A percentile compares a stretch with the other conserved stretches of the same genome.
These are phyloP conservation scores for Trichoplusia ni DNA, from an alignment of 1,140 invertebrate genomes.

Conservation along the genomic window DNA sequence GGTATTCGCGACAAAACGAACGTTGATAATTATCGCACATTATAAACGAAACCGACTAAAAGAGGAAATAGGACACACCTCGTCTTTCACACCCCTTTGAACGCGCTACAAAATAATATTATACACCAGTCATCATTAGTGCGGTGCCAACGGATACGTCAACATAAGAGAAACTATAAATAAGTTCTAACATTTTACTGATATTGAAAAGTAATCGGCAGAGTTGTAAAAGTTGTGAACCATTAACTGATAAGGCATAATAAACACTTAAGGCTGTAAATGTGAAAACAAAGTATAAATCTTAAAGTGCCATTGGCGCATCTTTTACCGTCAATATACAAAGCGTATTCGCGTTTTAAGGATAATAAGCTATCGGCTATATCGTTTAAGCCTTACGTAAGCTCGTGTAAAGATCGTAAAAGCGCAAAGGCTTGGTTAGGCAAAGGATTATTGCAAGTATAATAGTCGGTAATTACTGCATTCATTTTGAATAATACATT, in stretches of 20 bases:
- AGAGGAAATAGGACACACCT: not conserved
- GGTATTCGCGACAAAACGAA: not conserved
- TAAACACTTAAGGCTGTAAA: slow-evolving; percentile 22
- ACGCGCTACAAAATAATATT: not conserved
- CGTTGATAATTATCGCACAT: not conserved
- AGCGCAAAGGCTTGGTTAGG: not conserved
- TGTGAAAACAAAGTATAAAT: slow-evolving; percentile 23
- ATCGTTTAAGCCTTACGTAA: slow-evolving; percentile 40
- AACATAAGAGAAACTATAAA: slow-evolving; percentile 2
- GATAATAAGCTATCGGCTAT: slow-evolving; percentile 22
- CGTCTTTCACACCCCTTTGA: slow-evolving; percentile 4
- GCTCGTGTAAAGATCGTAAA: slow-evolving; percentile 40
- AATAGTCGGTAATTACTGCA: not conserved
- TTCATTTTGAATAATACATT: not conserved
- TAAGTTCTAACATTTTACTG: not conserved
- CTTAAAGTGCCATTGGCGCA: slow-evolving; percentile 21
- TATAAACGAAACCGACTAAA: not conserved
- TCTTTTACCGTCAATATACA: slow-evolving; percentile 26
- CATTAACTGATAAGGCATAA: slow-evolving; percentile 28
- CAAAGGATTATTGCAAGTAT: not conserved
- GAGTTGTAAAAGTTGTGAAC: slow-evolving; percentile 21
- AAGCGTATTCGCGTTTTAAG: slow-evolving; percentile 34
- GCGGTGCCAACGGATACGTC: not conserved
- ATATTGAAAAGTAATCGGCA: not conserved
- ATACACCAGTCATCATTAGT: slow-evolving; percentile 12